Conservation (phyloP, 2,113 vertebrate species). For the Grallaria varia region DNA sequence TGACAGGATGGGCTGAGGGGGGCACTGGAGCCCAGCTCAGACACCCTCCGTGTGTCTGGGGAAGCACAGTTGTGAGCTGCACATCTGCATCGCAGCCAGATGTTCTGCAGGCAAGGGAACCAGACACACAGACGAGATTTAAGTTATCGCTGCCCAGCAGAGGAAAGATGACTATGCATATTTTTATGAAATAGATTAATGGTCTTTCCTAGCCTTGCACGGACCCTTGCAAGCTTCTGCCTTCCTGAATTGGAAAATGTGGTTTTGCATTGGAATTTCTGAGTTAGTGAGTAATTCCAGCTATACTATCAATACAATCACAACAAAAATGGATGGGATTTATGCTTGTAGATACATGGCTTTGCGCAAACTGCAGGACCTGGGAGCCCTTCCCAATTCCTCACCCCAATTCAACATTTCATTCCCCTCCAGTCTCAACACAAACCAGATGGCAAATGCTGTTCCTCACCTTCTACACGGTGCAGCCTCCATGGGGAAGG, state of each 20-base stretch:
- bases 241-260: not conserved
- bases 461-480: not conserved
- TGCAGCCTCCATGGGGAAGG: not conserved
- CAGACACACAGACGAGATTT: not conserved
- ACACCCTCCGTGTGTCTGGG: not conserved
- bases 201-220: not conserved
- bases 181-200: not conserved
- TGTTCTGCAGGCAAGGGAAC: not conserved
- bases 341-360: not conserved
- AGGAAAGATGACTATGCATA: not conserved
- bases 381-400: not conserved
- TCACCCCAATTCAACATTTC: not conserved
- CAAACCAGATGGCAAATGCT: not conserved
- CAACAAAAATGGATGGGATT: not conserved
- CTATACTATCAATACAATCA: not conserved
- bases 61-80: not conserved
- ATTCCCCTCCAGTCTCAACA: not conserved
- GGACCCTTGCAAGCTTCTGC: not conserved
- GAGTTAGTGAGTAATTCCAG: not conserved
- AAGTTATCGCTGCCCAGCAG: not conserved
- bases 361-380: not conserved
- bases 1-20: not conserved
- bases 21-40: not conserved
- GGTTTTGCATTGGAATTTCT: not conserved
- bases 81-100: not conserved